A percentile compares a stretch with the other conserved stretches of the same genome.
These are phyloP conservation scores for Tringa solitaria DNA, from an alignment of 2,113 vertebrate genomes.

Conservation along the genomic window DNA sequence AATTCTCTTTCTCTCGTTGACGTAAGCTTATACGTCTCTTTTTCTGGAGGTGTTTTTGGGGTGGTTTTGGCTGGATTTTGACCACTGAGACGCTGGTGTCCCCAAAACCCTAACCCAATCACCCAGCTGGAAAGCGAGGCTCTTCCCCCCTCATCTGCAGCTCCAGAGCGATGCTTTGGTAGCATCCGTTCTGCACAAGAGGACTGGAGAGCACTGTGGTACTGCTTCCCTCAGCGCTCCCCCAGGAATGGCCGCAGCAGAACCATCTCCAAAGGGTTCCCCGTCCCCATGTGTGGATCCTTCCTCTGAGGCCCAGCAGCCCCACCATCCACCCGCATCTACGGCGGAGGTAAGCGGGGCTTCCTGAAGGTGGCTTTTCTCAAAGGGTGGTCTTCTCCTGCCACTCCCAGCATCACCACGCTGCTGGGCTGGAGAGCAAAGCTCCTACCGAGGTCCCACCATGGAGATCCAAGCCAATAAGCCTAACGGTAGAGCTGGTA, in stretches of 20 bases:
- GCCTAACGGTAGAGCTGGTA: accelerated
- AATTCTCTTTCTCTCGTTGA: background rate
- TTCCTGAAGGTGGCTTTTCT: background rate
- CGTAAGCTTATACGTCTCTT: background rate
- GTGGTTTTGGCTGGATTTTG: background rate
- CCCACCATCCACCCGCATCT: no score
- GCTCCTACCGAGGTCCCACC: background rate
- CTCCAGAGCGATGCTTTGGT: background rate
- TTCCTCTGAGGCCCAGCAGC: background rate
- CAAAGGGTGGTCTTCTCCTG: background rate
- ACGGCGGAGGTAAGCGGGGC: background rate
- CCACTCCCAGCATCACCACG: accelerated
- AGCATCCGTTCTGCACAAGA: background rate
- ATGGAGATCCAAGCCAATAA: background rate
- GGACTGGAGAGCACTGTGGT: accelerated
- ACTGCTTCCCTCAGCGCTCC: accelerated
- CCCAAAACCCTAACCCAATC: background rate
- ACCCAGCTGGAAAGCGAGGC: background rate
- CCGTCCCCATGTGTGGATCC: background rate
- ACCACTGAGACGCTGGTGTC: accelerated
- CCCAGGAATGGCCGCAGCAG: background rate
- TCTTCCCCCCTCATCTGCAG: background rate
- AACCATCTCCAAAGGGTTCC: background rate
- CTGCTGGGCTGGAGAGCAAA: background rate
- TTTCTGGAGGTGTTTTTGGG: background rate